A percentile compares a stretch with the other conserved stretches of the same genome.
phyloP scores from a whole-genome alignment of 2,888 invertebrate genomes.

The Caenorhabditis wallacei region DNA sequence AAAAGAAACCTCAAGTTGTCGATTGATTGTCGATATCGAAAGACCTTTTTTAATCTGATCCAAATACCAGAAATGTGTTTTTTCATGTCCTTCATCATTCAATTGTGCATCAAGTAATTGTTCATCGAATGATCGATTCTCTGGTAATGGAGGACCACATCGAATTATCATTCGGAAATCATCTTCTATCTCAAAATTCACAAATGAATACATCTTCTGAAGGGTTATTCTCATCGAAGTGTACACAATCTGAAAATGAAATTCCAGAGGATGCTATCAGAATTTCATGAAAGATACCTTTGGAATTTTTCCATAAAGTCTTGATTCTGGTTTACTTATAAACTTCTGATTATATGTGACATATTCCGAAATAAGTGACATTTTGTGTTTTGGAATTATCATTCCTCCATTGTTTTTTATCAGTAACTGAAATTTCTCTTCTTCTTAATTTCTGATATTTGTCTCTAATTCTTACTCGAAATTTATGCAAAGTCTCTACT shows the following conservation, averaged over 20 bases:
- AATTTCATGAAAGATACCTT: constrained; percentile 40
- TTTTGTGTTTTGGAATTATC: constrained; percentile 62
- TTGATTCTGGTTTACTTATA: constrained; percentile 57
- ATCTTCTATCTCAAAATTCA: constrained; percentile 52
- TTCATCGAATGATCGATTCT: constrained; percentile 45
- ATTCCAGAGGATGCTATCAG: not conserved
- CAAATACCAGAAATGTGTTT: constrained; percentile 45
- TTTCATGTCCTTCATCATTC: constrained; percentile 53
- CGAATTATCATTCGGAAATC: constrained; percentile 42
- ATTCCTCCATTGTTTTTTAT: constrained; percentile 61
- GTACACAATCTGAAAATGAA: constrained; percentile 55
- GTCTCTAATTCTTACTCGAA: constrained; percentile 21
- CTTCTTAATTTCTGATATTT: not conserved
- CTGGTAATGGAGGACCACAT: constrained; percentile 35
- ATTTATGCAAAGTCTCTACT: constrained; percentile 66
- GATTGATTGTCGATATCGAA: constrained; percentile 49
- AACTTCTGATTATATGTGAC: constrained; percentile 63
- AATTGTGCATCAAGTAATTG: constrained; percentile 48
- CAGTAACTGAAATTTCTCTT: constrained; percentile 30
- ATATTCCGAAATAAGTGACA: constrained; percentile 52
- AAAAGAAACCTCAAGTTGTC: constrained; percentile 42
- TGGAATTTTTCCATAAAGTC: constrained; percentile 67
- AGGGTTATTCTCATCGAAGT: constrained; percentile 46
- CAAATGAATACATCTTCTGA: constrained; percentile 51
- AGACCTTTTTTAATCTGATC: constrained; percentile 56